Percentiles rank a stretch among this genome's conserved stretches.
Conservation (phyloP, 2,888 invertebrate genomes). For the Sympetrum striolatum region DNA sequence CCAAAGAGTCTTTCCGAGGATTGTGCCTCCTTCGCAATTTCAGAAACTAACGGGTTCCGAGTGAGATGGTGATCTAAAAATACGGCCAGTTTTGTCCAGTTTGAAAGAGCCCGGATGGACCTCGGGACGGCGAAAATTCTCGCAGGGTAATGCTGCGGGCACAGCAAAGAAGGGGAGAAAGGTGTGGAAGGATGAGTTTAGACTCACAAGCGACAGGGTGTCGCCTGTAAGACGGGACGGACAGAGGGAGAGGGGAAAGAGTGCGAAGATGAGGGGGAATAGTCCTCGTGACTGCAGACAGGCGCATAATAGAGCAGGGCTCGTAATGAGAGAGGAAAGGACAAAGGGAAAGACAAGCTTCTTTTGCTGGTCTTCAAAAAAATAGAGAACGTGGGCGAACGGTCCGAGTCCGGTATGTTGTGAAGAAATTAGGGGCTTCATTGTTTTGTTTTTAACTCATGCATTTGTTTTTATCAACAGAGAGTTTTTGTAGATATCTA, state of each 20-base stretch:
- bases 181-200: background rate
- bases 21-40: background rate
- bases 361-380: background rate
- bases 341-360: background rate
- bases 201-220: background rate
- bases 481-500: too few species aligned
- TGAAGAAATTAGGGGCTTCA: background rate
- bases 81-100: background rate
- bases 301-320: background rate
- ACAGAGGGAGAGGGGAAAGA: background rate
- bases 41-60: background rate
- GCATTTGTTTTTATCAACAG: too few species aligned
- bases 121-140: background rate
- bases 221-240: background rate
- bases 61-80: background rate
- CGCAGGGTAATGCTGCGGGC: background rate
- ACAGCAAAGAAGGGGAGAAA: background rate
- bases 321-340: background rate
- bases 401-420: background rate
- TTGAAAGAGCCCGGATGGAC: background rate
- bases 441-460: too few species aligned
- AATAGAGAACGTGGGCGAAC: background rate
- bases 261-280: constrained; percentile 48
- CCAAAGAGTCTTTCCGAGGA: background rate
- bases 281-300: constrained; percentile 46